Base-by-base conservation (phyloP, 2,888 invertebrate species). In the Ophion slaviceki region DNA sequence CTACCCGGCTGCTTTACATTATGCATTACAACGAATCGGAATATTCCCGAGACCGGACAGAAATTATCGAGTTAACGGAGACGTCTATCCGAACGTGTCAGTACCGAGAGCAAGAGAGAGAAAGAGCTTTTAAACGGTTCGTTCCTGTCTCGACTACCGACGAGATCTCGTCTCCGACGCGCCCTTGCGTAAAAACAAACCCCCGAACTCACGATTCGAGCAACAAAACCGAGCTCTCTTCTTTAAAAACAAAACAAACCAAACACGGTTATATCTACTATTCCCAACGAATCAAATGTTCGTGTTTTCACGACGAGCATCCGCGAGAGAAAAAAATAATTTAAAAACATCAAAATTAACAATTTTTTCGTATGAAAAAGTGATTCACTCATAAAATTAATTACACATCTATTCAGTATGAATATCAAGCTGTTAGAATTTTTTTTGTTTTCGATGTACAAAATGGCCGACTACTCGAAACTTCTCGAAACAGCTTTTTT, bases 1-100 rank as follows among this genome's bases (percentile, higher is more conserved):
- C 40, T 40, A 40, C 40, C 1, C 40, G 40, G 5, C 53, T 53
- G 53, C 53, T 53, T 53, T 53, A 53, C 53, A 53, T 53, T 20
- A 67, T 20, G 17, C 53, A 11, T 59, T 59, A 32, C 20, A 70
- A 28, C 59, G 64, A 53, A 79, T 67, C 59, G 75, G 20, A 77
- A 66, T 67, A 81, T 81, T 74, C 78, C 57, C 75, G 68, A 66
- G 64, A 20, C 53, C 36, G 57, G 59, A 40, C 4, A 67, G 45
- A 36, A 10, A 82, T 82, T 82, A 79, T 80, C 76, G 76, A 80
- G 70, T 86, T 82, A 74, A 82, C 67, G 68, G 72, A 81, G 61
- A 77, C 72, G 68, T 57, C 66, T 72, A 74, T 83, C 72, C 32
- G 45, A 68, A 32, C 24, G 66, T 62, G 75, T 53, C 61, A 66